Conservation (phyloP, 2,888 invertebrate species). For the Chironomus riparius region DNA sequence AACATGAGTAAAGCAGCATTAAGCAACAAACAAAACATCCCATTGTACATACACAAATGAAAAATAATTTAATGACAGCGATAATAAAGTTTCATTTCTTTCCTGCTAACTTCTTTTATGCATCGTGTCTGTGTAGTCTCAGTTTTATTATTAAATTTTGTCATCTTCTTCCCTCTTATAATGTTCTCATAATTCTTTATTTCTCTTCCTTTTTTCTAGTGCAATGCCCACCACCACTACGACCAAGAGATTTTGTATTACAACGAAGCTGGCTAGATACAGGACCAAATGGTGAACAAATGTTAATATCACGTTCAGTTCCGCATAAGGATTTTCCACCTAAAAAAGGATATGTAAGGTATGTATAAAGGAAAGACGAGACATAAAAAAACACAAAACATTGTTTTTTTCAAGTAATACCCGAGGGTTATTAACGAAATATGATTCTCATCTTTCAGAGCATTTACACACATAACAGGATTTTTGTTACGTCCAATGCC, state of each 20-base stretch:
- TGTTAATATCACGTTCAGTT: slow-evolving; percentile 85
- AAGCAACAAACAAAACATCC: too few relatives aligned
- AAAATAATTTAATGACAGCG: too few relatives aligned
- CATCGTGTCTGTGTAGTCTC: too few relatives aligned
- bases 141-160: too few relatives aligned
- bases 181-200: too few relatives aligned
- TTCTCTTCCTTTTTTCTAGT: background rate
- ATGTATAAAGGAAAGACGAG: slow-evolving; percentile 28
- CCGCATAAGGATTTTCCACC: slow-evolving; percentile 78
- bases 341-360: slow-evolving; percentile 70
- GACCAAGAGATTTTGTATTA: slow-evolving; percentile 84
- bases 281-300: slow-evolving; percentile 59
- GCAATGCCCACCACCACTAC: slow-evolving; percentile 68
- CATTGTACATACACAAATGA: too few relatives aligned
- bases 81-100: too few relatives aligned
- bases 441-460: slow-evolving; percentile 42
- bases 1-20: too few relatives aligned
- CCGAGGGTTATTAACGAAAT: background rate
- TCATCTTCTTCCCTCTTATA: too few relatives aligned
- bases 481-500: slow-evolving; percentile 55
- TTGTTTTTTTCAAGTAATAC: too few relatives aligned
- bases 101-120: too few relatives aligned
- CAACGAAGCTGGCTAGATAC: slow-evolving; percentile 88
- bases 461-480: slow-evolving; percentile 52
- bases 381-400: background rate